Evolutionary conservation across 2,888 invertebrate genomes (phyloP).

Genomic region (Ganaspis brasiliensis): DNA sequence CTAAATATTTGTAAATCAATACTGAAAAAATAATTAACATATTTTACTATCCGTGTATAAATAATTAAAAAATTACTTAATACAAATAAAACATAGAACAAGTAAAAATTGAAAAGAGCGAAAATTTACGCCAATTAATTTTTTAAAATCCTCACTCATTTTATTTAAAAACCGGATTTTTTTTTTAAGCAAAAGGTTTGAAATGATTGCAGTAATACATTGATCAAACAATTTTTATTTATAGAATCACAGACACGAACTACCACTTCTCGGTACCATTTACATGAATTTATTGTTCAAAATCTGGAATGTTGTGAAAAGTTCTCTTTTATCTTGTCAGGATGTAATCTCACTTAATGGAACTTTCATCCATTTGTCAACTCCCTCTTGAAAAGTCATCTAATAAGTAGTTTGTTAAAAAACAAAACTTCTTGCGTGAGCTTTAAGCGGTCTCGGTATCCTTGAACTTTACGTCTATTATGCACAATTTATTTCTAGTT

Average conservation of each 20-base stretch:
- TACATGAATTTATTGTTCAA: constrained; percentile 14
- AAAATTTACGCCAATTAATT: not conserved
- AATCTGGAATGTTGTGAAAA: constrained; percentile 1
- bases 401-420: constrained; percentile 7
- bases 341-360: constrained; percentile 36
- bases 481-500: not conserved
- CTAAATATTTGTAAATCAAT: no score
- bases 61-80: no score
- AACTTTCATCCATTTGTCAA: constrained; percentile 5
- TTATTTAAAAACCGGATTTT: not conserved
- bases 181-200: not conserved
- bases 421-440: not conserved
- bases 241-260: constrained; percentile 31
- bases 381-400: not conserved
- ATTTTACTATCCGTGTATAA: no score
- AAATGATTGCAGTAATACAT: constrained; percentile 26
- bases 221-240: constrained; percentile 43
- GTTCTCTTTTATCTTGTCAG: not conserved
- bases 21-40: no score
- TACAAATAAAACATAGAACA: no score
- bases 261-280: constrained; percentile 28
- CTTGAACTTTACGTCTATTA: constrained; percentile 7
- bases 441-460: not conserved
- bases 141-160: not conserved
- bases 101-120: no score